Evolutionary conservation across 2,888 invertebrate species (phyloP).

Genomic region (Polydrusus tereticollis): DNA sequence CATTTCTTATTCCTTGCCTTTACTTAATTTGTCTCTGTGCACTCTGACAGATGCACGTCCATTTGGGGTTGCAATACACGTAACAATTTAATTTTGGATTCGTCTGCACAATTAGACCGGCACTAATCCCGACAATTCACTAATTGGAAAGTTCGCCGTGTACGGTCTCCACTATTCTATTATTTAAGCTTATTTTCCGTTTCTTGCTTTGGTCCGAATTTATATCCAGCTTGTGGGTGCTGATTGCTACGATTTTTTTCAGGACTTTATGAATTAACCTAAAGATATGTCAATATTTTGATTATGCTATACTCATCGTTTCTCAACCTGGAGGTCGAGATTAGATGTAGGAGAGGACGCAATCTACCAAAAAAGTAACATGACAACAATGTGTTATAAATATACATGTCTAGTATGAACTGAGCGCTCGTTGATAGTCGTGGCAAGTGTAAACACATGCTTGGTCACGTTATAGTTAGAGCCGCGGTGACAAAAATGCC

Average conservation of each 20-base stretch:
- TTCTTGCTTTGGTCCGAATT: background rate
- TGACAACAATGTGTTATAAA: too few relatives aligned
- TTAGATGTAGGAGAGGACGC: too few relatives aligned
- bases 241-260: background rate
- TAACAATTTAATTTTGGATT: slow-evolving; percentile 38
- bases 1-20: background rate
- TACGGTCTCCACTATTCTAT: slow-evolving; percentile 9
- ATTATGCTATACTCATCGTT: too few relatives aligned
- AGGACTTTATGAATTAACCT: too few relatives aligned
- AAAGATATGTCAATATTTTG: too few relatives aligned
- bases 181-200: slow-evolving; percentile 7
- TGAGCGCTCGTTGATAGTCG: too few relatives aligned
- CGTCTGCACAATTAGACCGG: slow-evolving; percentile 34
- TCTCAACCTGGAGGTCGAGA: too few relatives aligned
- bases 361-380: too few relatives aligned
- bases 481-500: too few relatives aligned
- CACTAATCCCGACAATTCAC: slow-evolving; percentile 32
- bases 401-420: too few relatives aligned
- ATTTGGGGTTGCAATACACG: slow-evolving; percentile 33
- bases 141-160: slow-evolving; percentile 28
- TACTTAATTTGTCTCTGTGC: slow-evolving; percentile 26
- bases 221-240: background rate
- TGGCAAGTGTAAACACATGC: too few relatives aligned
- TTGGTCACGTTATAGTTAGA: too few relatives aligned
- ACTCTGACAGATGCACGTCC: slow-evolving; percentile 37